Base-by-base conservation (phyloP, 2,113 vertebrate genomes). In the Nothobranchius furzeri region DNA sequence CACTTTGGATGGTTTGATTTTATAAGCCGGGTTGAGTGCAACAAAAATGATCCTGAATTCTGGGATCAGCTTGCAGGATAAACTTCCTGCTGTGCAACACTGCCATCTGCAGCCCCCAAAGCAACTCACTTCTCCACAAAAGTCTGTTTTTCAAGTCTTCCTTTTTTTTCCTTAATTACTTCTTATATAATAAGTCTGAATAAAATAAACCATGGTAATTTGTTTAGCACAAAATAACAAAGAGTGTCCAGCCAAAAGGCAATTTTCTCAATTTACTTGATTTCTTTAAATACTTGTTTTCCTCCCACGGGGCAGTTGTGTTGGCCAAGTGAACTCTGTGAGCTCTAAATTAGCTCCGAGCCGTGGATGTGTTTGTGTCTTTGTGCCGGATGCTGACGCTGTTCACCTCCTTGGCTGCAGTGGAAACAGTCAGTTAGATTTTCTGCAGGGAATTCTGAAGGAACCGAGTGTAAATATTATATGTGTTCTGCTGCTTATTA, bases 41-140 rank as follows among this genome's bases (percentile, higher is more conserved):
- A 68, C 3, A 42, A 11, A 62, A 54, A 58, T 46, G 12, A 45
- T 30, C 1, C 20, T 63, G 40, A 62, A 63, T 64, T 59, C 49
- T 65, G 49, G 52, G 45, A 74, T 45, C 40, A 51, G n/a, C 56
- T 56, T 3, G 20, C 1, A 12, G 6, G 4, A 12, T 42, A 48
- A 49, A 9, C 1, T 15, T 25, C 4, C 12, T 9, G 6, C 6
- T 79, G 75, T 63, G 43, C 79, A 86, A 76, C 72, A 83, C 77
- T 82, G 85, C 85, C 90, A 87, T 73, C 87, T 90, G 60, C 56
- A 69, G 85, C 59, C 69, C 49, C 47, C 12, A 51, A 47, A 50
- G 51, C 17, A 45, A 45, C 6, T 48, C 60, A 43, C 53, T 51
- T 13, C 71, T 47, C 17, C 46, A 76, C 37, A 72, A 53, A 60